Conservation (phyloP, 2,797 vertebrate genomes). For the Bufotes viridis region DNA sequence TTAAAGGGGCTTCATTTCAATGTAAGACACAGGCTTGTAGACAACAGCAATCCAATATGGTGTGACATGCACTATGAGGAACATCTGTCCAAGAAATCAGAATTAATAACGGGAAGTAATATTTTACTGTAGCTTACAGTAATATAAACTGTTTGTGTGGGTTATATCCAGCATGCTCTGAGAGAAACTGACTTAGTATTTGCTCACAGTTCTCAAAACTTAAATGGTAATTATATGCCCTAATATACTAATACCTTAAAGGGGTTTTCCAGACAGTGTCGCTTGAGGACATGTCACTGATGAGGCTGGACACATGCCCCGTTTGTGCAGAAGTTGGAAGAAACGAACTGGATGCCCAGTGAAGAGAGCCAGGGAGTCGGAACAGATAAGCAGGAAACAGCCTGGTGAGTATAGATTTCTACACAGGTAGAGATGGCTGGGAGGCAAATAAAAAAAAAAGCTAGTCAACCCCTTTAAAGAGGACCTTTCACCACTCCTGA, state of each 20-base stretch:
- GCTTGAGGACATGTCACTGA: background rate
- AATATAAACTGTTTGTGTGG: slow-evolving; percentile 1
- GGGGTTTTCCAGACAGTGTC: too few species aligned
- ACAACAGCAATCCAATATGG: background rate
- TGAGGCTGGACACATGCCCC: too few species aligned
- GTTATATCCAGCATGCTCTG: background rate
- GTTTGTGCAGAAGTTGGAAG: too few species aligned
- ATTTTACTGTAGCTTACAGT: background rate
- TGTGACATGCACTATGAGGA: background rate
- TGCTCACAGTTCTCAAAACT: background rate
- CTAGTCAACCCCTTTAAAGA: too few species aligned
- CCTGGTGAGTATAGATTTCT: too few species aligned
- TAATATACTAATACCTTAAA: too few species aligned
- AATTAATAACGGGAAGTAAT: background rate
- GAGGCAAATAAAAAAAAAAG: too few species aligned
- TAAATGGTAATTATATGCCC: background rate
- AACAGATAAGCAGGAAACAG: too few species aligned
- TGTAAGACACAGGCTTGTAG: background rate
- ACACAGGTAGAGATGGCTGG: too few species aligned
- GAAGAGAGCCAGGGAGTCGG: too few species aligned
- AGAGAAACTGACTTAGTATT: background rate
- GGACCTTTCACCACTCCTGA: too few species aligned
- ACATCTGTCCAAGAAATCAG: background rate
- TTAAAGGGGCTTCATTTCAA: background rate
- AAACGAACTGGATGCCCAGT: too few species aligned